Conservation (phyloP, 2,888 invertebrate genomes). For the Drosophila emarginata region DNA sequence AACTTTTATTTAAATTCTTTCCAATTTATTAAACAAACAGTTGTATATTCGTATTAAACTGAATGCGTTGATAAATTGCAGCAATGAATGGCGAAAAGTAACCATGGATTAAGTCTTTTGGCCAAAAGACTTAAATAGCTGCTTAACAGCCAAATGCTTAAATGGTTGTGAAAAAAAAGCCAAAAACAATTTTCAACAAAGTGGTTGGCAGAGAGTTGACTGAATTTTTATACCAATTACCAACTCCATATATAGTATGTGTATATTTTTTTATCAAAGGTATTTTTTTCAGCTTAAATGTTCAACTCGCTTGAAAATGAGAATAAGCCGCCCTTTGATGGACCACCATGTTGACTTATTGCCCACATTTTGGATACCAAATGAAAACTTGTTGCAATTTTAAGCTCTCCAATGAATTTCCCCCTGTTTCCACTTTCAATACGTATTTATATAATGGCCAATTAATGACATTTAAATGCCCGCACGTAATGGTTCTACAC, state of each 20-base stretch:
- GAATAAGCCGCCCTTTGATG: neutral
- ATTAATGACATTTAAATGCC: constrained; percentile 55
- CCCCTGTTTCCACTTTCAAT: neutral
- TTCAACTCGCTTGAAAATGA: neutral
- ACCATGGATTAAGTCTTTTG: neutral
- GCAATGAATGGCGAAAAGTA: too few species aligned
- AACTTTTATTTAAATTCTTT: too few species aligned
- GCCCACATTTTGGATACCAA: neutral
- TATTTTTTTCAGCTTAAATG: neutral
- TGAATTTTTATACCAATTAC: neutral
- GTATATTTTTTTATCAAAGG: neutral
- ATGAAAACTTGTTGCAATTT: constrained; percentile 15
- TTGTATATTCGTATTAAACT: too few species aligned
- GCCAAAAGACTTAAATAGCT: neutral
- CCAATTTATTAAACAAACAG: too few species aligned
- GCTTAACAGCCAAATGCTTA: neutral
- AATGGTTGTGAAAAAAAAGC: neutral
- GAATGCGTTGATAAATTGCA: too few species aligned
- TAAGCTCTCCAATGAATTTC: neutral
- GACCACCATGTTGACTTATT: neutral
- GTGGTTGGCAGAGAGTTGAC: neutral
- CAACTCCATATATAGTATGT: neutral
- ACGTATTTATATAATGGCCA: constrained; percentile 39
- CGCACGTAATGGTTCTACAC: constrained; percentile 17
- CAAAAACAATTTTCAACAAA: too few species aligned